Percentiles rank a stretch among this genome's conserved stretches.
phyloP scores from a whole-genome alignment of 1,140 invertebrate genomes.

The Achroia grisella region DNA sequence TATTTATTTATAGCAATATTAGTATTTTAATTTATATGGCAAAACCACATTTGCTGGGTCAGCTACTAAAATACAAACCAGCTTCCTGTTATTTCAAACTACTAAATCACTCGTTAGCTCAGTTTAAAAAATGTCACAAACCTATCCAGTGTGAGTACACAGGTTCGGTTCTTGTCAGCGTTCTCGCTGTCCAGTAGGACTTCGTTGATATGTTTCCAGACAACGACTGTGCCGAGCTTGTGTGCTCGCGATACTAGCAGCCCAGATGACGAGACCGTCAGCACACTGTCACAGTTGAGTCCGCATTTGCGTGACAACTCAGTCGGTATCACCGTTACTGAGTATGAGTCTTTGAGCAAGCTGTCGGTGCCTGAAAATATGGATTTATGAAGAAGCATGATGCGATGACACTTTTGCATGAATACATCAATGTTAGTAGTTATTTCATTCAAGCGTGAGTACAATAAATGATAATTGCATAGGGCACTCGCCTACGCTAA shows the following conservation, averaged over 20 bases:
- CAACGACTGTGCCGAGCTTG: constrained; percentile 23
- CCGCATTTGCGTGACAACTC: constrained; percentile 45
- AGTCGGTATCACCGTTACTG: constrained; percentile 41
- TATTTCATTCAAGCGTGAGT: too few relatives aligned
- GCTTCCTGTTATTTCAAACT: neutral
- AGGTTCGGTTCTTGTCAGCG: constrained; percentile 36
- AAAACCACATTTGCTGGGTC: too few relatives aligned
- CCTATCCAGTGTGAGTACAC: constrained; percentile 47
- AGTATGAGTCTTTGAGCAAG: constrained; percentile 51
- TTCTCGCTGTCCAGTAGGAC: constrained; percentile 25
- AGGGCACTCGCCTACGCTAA: too few relatives aligned
- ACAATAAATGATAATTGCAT: too few relatives aligned
- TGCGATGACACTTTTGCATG: neutral
- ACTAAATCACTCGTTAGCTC: neutral
- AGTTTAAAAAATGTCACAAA: constrained; percentile 26
- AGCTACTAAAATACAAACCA: too few relatives aligned
- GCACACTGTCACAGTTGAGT: constrained; percentile 28
- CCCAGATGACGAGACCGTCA: constrained; percentile 36
- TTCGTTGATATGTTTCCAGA: constrained; percentile 40
- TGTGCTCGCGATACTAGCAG: constrained; percentile 31
- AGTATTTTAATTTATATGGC: too few relatives aligned
- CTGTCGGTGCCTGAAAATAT: constrained; percentile 52
- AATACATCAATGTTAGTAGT: too few relatives aligned
- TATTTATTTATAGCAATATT: too few relatives aligned
- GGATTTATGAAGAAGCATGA: constrained; percentile 33